A percentile compares a stretch with the other conserved stretches of the same genome.
phyloP scores from a whole-genome alignment of 2,888 invertebrate species.

The Hoplodrina blanda region DNA sequence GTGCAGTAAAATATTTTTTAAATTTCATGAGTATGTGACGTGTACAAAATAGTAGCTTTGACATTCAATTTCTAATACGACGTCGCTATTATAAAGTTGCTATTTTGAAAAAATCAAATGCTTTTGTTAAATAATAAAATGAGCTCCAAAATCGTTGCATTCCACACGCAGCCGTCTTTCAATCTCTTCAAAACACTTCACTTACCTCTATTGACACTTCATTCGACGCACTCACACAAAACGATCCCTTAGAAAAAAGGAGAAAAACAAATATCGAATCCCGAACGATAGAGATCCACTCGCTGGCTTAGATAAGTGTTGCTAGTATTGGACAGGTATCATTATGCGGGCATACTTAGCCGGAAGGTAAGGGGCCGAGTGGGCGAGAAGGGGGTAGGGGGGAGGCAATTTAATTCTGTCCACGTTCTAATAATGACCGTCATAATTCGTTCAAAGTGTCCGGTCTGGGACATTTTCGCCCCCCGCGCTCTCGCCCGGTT shows the following conservation, averaged over 20 bases:
- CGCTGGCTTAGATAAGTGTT: constrained; percentile 81
- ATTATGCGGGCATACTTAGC: constrained; percentile 89
- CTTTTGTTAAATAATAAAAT: background rate
- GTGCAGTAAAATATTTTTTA: background rate
- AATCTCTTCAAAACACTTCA: constrained; percentile 59
- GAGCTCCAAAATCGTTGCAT: constrained; percentile 31
- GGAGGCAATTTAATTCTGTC: constrained; percentile 92
- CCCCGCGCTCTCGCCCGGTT: constrained; percentile 76
- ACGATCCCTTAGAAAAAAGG: constrained; percentile 61
- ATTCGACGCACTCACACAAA: constrained; percentile 58
- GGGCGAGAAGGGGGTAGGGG: constrained; percentile 70
- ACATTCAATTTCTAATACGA: background rate
- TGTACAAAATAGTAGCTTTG: background rate
- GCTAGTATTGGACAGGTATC: constrained; percentile 88
- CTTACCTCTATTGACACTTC: constrained; percentile 62
- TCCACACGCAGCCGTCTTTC: constrained; percentile 40
- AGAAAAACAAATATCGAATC: constrained; percentile 62
- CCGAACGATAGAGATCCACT: constrained; percentile 73
- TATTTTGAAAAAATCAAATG: background rate
- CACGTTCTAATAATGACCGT: constrained; percentile 92
- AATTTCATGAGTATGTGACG: background rate
- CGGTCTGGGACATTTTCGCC: constrained; percentile 89
- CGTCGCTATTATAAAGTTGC: background rate
- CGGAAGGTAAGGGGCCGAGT: constrained; percentile 79
- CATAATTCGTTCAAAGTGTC: constrained; percentile 92